phyloP scores from a whole-genome alignment of 2,888 invertebrate species.

The Platycheirus rosarum region DNA sequence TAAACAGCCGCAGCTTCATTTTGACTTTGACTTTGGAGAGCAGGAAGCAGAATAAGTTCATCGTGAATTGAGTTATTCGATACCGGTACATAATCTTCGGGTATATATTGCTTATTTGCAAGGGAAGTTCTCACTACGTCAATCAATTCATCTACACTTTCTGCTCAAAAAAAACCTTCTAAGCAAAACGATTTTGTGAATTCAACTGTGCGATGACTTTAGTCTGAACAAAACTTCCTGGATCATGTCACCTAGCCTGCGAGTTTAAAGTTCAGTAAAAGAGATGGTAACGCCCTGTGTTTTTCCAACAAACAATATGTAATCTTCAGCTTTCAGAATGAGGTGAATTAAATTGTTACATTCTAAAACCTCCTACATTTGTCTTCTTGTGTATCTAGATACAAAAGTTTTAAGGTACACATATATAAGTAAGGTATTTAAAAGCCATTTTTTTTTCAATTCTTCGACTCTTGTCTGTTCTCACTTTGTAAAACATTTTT shows the following conservation, averaged over 20 bases:
- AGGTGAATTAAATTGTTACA: constrained; percentile 14
- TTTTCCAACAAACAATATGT: neutral
- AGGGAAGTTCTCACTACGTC: no score
- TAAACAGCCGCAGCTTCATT: no score
- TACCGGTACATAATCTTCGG: no score
- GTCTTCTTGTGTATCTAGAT: constrained; percentile 5
- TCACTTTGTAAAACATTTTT: neutral
- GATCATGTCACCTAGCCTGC: constrained; percentile 24
- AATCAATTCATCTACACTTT: no score
- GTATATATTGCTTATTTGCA: no score
- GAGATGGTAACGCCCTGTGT: constrained; percentile 11
- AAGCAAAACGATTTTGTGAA: no score
- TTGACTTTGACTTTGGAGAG: no score
- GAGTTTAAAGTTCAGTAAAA: constrained; percentile 22
- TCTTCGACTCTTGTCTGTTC: neutral
- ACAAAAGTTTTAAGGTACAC: neutral
- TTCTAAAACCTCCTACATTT: neutral
- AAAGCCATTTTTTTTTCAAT: neutral
- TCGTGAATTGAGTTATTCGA: no score
- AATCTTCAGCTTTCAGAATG: constrained; percentile 16
- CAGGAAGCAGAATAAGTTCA: no score
- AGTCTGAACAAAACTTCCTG: constrained; percentile 27
- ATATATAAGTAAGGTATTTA: neutral
- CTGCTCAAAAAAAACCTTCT: no score
- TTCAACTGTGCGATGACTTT: constrained; percentile 23